Evolutionary conservation across 2,888 invertebrate species (phyloP).

Genomic region (Balanococcus diminutus): DNA sequence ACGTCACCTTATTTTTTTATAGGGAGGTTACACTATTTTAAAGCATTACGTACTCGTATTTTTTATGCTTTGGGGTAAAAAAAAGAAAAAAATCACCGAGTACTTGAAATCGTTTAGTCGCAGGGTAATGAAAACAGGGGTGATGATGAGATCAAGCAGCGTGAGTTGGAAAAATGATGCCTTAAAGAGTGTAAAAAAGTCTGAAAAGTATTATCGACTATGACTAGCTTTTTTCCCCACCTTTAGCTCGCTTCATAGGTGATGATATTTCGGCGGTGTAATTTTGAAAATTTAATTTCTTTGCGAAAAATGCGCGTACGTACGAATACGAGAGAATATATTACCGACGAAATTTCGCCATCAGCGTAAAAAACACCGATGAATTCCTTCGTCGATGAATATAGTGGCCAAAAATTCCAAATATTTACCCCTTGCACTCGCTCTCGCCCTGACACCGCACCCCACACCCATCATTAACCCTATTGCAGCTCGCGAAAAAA

Average conservation of each 20-base stretch:
- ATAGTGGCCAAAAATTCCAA: neutral
- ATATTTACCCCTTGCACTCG: neutral
- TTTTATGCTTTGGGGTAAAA: constrained; percentile 23
- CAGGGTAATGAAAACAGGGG: constrained; percentile 50
- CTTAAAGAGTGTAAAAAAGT: neutral
- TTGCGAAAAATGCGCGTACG: neutral
- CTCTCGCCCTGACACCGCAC: neutral
- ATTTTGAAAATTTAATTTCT: constrained; percentile 13
- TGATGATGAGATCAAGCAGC: constrained; percentile 44
- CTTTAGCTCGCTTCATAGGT: too few species aligned
- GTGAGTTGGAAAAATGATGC: neutral
- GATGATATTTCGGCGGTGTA: neutral
- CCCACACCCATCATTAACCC: constrained; percentile 10
- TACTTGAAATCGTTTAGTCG: constrained; percentile 49
- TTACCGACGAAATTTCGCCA: neutral
- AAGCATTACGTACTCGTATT: constrained; percentile 37
- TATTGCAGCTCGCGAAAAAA: neutral
- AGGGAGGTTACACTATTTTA: constrained; percentile 44
- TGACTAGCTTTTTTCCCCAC: too few species aligned
- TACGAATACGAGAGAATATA: neutral
- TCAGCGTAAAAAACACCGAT: neutral
- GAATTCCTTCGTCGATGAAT: neutral
- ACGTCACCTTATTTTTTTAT: constrained; percentile 53
- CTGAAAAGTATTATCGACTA: neutral
- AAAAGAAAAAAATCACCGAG: neutral